These are phyloP conservation scores for Hyperopisus bebe DNA, from an alignment of 2,113 vertebrate genomes.

Conservation along the genomic window DNA sequence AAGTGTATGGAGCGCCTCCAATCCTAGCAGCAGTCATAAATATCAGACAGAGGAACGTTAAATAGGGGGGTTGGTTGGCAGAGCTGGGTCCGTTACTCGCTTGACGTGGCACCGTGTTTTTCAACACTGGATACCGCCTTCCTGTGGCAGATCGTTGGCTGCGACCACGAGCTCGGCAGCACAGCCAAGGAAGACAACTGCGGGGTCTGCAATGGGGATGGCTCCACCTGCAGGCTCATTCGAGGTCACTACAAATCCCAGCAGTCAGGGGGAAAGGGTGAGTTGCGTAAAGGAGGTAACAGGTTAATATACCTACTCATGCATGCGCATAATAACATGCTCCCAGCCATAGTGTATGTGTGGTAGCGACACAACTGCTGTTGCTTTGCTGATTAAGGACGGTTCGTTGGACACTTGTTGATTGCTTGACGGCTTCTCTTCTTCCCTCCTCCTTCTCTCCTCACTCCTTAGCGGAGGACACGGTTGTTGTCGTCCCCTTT, in stretches of 20 bases:
- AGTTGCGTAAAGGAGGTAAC: constrained; percentile 34
- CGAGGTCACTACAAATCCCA: constrained; percentile 92
- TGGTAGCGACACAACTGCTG: not conserved
- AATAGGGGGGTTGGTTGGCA: not conserved
- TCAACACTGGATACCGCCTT: not conserved
- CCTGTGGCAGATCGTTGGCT: constrained; percentile 80
- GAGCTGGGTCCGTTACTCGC: not conserved
- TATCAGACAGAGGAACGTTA: not conserved
- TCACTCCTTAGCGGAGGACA: constrained; percentile 71
- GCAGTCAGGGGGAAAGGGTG: constrained; percentile 81
- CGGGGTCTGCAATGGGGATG: constrained; percentile 87
- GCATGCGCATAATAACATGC: not conserved
- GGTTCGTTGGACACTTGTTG: not conserved
- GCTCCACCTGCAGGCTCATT: constrained; percentile 88
- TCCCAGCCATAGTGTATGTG: not conserved
- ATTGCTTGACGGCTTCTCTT: not conserved
- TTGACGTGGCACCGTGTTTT: not conserved
- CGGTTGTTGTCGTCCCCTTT: constrained; percentile 79
- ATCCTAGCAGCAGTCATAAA: not conserved
- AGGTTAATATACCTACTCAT: not conserved
- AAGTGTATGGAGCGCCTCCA: not conserved
- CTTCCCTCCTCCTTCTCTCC: not conserved
- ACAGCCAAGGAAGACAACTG: constrained; percentile 89
- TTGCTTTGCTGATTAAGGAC: not conserved
- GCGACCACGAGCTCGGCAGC: constrained; percentile 89